Conservation (phyloP, 23 tunicate species). For the Trididemnum clinides region DNA sequence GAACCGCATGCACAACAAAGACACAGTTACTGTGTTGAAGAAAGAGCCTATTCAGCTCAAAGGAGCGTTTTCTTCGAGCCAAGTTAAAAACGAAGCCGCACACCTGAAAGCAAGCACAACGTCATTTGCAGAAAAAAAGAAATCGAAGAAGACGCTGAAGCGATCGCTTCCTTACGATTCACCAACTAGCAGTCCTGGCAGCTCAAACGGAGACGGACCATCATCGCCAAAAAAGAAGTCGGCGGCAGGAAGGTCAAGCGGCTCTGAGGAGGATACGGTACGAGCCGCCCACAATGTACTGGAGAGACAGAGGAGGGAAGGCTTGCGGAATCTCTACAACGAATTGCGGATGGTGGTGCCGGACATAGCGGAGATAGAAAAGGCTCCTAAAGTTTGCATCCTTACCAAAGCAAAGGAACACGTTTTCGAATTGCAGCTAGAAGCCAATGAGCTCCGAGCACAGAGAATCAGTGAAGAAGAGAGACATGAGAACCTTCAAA, state of each 20-base stretch:
- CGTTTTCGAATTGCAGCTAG: constrained; percentile 40
- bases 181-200: constrained; percentile 56
- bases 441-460: not conserved
- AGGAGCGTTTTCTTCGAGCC: not conserved
- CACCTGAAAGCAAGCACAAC: not conserved
- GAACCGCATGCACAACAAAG: constrained; percentile 20
- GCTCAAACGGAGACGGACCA: constrained; percentile 55
- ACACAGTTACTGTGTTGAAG: not conserved
- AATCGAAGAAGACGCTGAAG: constrained; percentile 20
- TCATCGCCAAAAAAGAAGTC: constrained; percentile 42
- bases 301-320: constrained; percentile 82
- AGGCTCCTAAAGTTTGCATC: constrained; percentile 79
- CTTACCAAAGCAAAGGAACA: constrained; percentile 83
- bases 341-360: constrained; percentile 67
- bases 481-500: constrained; percentile 16
- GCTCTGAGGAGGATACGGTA: constrained; percentile 61
- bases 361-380: constrained; percentile 53
- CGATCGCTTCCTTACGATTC: constrained; percentile 34
- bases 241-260: constrained; percentile 12
- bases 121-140: constrained; percentile 1
- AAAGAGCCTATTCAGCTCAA: not conserved
- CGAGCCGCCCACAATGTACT: constrained; percentile 89
- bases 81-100: not conserved
- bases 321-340: constrained; percentile 74
- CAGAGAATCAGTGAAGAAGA: constrained; percentile 22